Base-by-base conservation (phyloP, 2,888 invertebrate species). In the Epinotia nisella region DNA sequence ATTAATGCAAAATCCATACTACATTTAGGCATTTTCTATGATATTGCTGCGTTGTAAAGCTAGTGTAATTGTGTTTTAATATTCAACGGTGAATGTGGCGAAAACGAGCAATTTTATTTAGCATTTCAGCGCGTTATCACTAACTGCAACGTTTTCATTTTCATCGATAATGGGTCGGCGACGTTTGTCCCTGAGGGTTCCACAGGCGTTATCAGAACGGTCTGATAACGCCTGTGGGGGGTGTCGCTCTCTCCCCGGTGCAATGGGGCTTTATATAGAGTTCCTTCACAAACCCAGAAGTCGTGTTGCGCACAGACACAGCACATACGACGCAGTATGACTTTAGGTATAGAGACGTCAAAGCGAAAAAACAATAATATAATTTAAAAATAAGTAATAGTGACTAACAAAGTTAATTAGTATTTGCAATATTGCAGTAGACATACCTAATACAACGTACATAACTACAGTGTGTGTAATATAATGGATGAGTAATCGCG, bases 131-230 rank as follows among this genome's bases (percentile, higher is more conserved):
- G 62, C 49, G 10, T 62, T 62, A 62, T 62, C 39, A 49, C 21
- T 21, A 58, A 49, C 3, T 62, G 62, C n/a, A 24, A 24, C 35
- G 13, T 19, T 49, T 62, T 15, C 15, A 45, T 19, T 49, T 62
- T 15, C 15, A 45, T 45, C 45, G 62, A 62, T 62, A 62, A 62
- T 62, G 45, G 24, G 62, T 29, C 49, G 39, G 17, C 24, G 41
- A 62, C 49, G 62, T 62, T 45, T 62, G 62, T 62, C 62, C 49
- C 62, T 29, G 62, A 4, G 49, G 62, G 24, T n/a, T 10, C 45
- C 45, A 45, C 15, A 45, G 13, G 45, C 45, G 49, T 49, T 49
- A 62, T 62, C 62, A 10, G 24, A 9, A 49, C 45, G 17, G 29
- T 29, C 29, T 29, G 29, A 29, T 29, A 45, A n/a, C n/a, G 45